These are phyloP conservation scores for Tribolium castaneum DNA, from an alignment of 1,140 invertebrate genomes.

Conservation along the genomic window DNA sequence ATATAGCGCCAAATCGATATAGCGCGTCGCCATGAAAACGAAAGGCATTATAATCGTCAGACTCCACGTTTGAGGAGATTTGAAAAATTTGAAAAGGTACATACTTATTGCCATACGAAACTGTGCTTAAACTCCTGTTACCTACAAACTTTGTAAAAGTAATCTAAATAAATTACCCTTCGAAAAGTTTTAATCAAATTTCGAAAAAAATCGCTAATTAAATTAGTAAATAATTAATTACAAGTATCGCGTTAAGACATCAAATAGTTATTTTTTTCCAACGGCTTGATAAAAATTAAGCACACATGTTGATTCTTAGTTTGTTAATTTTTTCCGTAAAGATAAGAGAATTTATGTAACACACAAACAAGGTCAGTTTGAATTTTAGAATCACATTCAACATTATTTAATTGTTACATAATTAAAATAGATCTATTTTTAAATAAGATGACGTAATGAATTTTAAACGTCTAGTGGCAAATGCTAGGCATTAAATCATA, in stretches of 20 bases:
- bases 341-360: not conserved
- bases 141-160: no score
- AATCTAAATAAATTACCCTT: no score
- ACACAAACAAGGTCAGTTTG: not conserved
- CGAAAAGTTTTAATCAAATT: no score
- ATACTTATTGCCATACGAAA: no score
- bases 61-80: not conserved
- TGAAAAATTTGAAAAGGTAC: not conserved
- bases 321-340: not conserved
- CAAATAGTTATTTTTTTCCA: not conserved
- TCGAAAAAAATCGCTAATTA: not conserved
- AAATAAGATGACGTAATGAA: not conserved
- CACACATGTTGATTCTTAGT: not conserved
- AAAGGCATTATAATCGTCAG: not conserved
- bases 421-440: not conserved
- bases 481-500: not conserved
- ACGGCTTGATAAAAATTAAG: not conserved
- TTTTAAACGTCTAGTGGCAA: not conserved
- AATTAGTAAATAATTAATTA: not conserved
- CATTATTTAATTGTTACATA: not conserved
- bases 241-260: not conserved
- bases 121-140: no score
- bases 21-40: not conserved
- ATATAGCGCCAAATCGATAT: not conserved
- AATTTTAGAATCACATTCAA: not conserved